Percentiles rank a stretch among this genome's conserved stretches.
phyloP scores from a whole-genome alignment of 2,113 vertebrate species.

The Phasianus colchicus region DNA sequence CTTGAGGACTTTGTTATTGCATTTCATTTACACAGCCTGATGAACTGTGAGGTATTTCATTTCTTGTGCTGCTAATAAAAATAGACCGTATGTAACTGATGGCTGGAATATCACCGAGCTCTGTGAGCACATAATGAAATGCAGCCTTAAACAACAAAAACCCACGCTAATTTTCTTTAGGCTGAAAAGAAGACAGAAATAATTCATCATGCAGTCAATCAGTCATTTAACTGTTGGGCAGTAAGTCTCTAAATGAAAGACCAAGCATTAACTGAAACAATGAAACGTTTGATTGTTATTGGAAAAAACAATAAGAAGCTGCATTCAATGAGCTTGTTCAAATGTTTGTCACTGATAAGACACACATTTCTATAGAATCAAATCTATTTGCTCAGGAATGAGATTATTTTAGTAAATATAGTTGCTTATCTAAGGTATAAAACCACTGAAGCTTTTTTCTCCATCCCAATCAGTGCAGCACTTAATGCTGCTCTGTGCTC shows the following conservation, averaged over 20 bases:
- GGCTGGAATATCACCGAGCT: not conserved
- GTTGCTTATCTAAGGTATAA: conserved; percentile 43
- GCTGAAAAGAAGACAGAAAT: conserved; percentile 17
- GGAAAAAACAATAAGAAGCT: conserved; percentile 9
- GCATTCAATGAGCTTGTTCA: not conserved
- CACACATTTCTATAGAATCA: conserved; percentile 29
- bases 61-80: conserved; percentile 47
- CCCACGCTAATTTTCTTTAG: conserved; percentile 24
- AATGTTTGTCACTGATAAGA: conserved; percentile 45
- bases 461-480: not conserved
- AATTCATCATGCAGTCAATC: not conserved
- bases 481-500: not conserved
- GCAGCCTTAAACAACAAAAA: conserved; percentile 27
- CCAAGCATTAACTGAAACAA: conserved; percentile 36
- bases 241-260: conserved; percentile 32
- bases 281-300: conserved; percentile 35
- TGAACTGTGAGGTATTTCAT: conserved; percentile 36
- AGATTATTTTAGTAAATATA: conserved; percentile 43
- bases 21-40: conserved; percentile 44
- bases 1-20: conserved; percentile 34
- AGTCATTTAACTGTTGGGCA: conserved; percentile 33
- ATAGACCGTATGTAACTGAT: not conserved
- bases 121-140: conserved; percentile 10
- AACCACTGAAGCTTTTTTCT: not conserved
- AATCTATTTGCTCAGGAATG: conserved; percentile 32